Percentiles rank a stretch among this genome's conserved stretches.
Evolutionary conservation across 1,140 invertebrate species (phyloP).

Genomic region (Calliopsis andreniformis): DNA sequence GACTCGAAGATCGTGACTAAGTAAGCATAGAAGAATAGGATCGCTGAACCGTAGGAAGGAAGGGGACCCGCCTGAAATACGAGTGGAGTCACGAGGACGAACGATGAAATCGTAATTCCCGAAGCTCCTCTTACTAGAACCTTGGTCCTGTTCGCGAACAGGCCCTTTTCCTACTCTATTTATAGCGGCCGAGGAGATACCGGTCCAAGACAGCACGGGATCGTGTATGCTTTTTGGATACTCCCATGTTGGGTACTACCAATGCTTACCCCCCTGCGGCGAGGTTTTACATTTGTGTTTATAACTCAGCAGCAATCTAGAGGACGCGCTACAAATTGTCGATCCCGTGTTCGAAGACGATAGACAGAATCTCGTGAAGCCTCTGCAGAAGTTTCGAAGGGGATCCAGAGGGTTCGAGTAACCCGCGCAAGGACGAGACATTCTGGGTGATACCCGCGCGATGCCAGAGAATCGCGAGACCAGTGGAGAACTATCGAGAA

Average conservation of each 20-base stretch:
- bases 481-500: too few species aligned
- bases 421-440: too few species aligned
- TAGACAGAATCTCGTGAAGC: neutral
- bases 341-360: neutral
- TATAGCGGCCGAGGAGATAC: conserved; percentile 21
- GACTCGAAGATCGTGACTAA: too few species aligned
- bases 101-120: conserved; percentile 45
- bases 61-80: neutral
- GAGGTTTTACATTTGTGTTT: conserved; percentile 22
- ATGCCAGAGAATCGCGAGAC: neutral
- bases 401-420: too few species aligned
- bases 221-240: conserved; percentile 47
- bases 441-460: too few species aligned
- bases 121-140: neutral
- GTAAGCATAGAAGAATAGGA: conserved; percentile 73
- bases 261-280: neutral
- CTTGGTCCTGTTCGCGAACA: neutral
- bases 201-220: neutral
- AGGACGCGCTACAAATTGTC: conserved; percentile 71
- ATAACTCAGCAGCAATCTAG: neutral
- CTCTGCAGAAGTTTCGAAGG: too few species aligned
- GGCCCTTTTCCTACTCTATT: conserved; percentile 29
- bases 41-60: neutral
- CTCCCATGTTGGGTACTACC: conserved; percentile 11
- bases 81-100: conserved; percentile 9